Conservation (phyloP, 2,888 invertebrate genomes). For the Coelogynopora nodosa region DNA sequence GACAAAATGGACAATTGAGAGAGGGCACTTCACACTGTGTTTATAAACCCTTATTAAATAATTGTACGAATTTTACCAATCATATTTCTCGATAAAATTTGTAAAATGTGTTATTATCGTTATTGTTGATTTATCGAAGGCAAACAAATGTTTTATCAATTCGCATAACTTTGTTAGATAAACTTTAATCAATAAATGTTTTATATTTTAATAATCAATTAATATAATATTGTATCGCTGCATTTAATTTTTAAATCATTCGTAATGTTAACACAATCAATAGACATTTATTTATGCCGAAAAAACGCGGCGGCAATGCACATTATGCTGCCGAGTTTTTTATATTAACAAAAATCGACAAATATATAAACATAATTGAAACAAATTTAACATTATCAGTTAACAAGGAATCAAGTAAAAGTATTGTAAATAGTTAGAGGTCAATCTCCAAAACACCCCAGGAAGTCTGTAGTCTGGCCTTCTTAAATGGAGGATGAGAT, state of each 20-base stretch:
- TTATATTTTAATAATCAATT: too few species aligned
- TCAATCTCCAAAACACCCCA: not conserved
- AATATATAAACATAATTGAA: not conserved
- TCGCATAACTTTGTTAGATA: too few species aligned
- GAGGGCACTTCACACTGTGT: too few species aligned
- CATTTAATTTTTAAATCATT: not conserved
- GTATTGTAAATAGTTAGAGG: not conserved
- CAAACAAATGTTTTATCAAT: too few species aligned
- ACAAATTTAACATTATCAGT: not conserved
- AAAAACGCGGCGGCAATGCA: not conserved
- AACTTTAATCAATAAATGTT: too few species aligned
- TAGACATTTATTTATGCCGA: not conserved
- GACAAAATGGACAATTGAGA: too few species aligned
- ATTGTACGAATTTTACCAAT: too few species aligned
- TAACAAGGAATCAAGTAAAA: not conserved
- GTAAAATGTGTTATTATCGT: too few species aligned
- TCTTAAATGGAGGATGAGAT: conserved; percentile 13
- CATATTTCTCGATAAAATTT: too few species aligned
- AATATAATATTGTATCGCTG: not conserved
- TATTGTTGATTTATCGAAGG: too few species aligned
- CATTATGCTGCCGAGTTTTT: not conserved
- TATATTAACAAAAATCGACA: not conserved
- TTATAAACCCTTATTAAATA: too few species aligned
- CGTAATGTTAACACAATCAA: not conserved
- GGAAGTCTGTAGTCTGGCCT: conserved; percentile 16